Evolutionary conservation across 2,888 invertebrate species (phyloP).

Genomic region (Apoderus coryli): DNA sequence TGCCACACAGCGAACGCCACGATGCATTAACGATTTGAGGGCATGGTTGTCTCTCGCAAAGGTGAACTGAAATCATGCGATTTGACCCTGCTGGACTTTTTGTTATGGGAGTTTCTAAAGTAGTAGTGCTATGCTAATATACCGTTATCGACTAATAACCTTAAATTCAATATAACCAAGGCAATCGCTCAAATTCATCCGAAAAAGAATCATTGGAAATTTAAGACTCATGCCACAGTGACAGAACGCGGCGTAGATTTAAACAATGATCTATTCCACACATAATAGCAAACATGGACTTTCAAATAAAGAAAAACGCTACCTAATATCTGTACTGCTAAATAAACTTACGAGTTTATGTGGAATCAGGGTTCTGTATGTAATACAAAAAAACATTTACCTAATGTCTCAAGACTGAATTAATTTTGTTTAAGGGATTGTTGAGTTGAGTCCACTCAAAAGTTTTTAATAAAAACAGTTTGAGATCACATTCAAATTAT

Average conservation of each 20-base stretch:
- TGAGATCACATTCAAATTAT: no score
- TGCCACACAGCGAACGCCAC: conserved; percentile 19
- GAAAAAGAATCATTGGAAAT: conserved; percentile 1
- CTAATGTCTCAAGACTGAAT: no score
- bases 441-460: no score
- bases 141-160: not conserved
- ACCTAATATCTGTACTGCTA: no score
- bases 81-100: conserved; percentile 5
- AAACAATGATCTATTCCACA: conserved; percentile 1
- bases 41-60: conserved; percentile 3
- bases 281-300: conserved; percentile 2
- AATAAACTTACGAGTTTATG: no score
- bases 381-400: no score
- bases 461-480: no score
- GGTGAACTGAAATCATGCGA: conserved; percentile 10
- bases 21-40: conserved; percentile 17
- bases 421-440: no score
- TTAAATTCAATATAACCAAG: conserved; percentile 1
- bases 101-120: conserved; percentile 11
- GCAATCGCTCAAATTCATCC: conserved; percentile 1
- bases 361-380: no score
- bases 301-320: conserved; percentile 1
- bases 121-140: conserved; percentile 6
- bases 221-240: conserved; percentile 1
- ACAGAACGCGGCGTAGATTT: not conserved